These are phyloP conservation scores for Drosophila infuscata DNA, from an alignment of 2,888 invertebrate genomes.

Conservation along the genomic window DNA sequence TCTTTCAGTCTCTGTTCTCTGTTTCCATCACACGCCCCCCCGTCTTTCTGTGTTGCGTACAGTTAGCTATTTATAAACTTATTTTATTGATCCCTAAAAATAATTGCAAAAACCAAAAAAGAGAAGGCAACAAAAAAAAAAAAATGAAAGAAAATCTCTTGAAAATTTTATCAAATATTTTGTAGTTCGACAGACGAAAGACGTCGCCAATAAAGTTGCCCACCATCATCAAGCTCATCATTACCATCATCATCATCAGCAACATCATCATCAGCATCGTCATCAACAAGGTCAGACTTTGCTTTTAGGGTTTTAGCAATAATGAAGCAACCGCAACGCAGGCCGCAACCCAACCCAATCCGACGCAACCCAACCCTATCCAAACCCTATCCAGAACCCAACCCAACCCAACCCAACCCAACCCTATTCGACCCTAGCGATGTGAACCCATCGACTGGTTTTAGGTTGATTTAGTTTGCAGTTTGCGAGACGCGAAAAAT, in stretches of 20 bases:
- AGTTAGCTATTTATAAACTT: constrained; percentile 75
- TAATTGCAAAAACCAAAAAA: constrained; percentile 61
- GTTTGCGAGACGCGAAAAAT: constrained; percentile 38
- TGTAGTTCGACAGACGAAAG: constrained; percentile 49
- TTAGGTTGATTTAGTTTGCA: constrained; percentile 74
- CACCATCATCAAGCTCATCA: constrained; percentile 6
- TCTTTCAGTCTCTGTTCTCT: not conserved
- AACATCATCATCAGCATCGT: constrained; percentile 9
- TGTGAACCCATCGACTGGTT: constrained; percentile 48
- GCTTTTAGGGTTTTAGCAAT: constrained; percentile 51
- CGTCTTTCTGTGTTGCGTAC: not conserved
- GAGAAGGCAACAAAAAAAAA: not conserved
- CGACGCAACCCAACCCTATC: constrained; percentile 17
- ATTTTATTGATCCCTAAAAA: constrained; percentile 78
- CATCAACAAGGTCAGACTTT: constrained; percentile 43
- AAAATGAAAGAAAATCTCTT: constrained; percentile 57
- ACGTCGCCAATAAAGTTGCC: constrained; percentile 14
- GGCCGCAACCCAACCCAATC: constrained; percentile 23
- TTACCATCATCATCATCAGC: constrained; percentile 13
- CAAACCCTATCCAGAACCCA: constrained; percentile 4
- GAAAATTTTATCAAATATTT: constrained; percentile 63
- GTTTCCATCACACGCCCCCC: constrained; percentile 1
- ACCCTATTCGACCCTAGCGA: constrained; percentile 12
- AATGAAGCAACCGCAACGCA: constrained; percentile 71
- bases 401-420: constrained; percentile 27